A percentile compares a stretch with the other conserved stretches of the same genome.
Conservation (phyloP, 1,140 invertebrate species). For the Heliconius congener region DNA sequence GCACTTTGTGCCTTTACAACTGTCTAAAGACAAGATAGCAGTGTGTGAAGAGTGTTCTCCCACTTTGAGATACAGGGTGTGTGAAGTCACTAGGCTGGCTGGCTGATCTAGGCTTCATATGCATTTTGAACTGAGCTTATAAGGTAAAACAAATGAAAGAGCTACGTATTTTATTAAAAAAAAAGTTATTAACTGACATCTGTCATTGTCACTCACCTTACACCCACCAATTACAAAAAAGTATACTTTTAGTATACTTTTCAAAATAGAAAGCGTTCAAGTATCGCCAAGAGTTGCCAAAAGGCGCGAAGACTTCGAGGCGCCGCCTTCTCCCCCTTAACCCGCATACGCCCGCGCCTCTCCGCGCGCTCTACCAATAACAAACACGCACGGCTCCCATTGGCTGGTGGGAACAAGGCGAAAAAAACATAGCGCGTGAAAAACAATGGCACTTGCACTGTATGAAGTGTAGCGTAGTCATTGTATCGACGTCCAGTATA, state of each 20-base stretch:
- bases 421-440: conserved; percentile 64
- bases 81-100: no score
- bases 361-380: conserved; percentile 58
- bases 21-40: no score
- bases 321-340: conserved; percentile 53
- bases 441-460: conserved; percentile 71
- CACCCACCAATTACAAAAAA: neutral
- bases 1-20: no score
- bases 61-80: no score
- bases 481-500: conserved; percentile 38
- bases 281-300: conserved; percentile 38
- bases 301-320: conserved; percentile 54
- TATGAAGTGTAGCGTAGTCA: conserved; percentile 41
- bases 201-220: neutral
- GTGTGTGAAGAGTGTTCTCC: no score
- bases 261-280: conserved; percentile 48
- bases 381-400: conserved; percentile 47
- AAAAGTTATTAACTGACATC: no score
- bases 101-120: no score
- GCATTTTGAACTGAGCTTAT: no score
- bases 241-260: conserved; percentile 24
- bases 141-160: no score
- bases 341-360: conserved; percentile 54
- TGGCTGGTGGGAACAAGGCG: conserved; percentile 52
- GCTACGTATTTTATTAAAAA: no score